Base-by-base conservation (phyloP, 2,888 invertebrate species). In the Synanthedon myopaeformis region DNA sequence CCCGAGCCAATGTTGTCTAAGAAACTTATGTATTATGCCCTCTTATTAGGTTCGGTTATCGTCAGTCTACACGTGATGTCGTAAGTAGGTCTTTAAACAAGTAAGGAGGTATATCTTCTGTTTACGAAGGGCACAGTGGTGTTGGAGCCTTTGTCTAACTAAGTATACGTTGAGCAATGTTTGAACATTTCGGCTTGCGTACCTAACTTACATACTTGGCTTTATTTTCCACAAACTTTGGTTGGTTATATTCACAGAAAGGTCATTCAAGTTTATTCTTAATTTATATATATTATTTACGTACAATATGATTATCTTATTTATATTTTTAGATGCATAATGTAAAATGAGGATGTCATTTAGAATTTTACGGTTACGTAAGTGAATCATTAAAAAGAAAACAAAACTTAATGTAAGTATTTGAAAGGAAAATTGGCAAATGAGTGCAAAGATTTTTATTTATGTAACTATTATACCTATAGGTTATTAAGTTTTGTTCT, bases 111-210 rank as follows among this genome's bases (percentile, higher is more conserved):
- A 52, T 52, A 63, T 63, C 57, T 59, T 59, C 57, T 59, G 67
- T 61, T 62, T 63, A 60, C 58, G 59, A 60, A 57, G 55, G 57
- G 58, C 56, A 63, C 61, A 62, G 64, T 60, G 57, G 61, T 61
- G 61, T 65, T 58, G 60, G 63, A 61, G 59, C 60, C 62, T 62
- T 57, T 56, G 59, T 60, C 59, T 55, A 58, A 56, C 52, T 56
- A 48, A 52, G 56, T 51, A 45, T 14, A 45, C 45, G 14, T 69
- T 69, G 66, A 61, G 67, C 59, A 69, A 69, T 72, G 63, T 72
- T 72, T 72, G 67, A 66, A 69, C 71, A 71, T 65, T 68, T 69
- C 63, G 63, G 66, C 65, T 61, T 61, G 55, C 53, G 54, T 55
- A 56, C 53, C 57, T 63, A 60, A 60, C 58, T 45, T 45, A 45